phyloP scores from a whole-genome alignment of 1,140 invertebrate genomes.

The Drosophila carrolli region DNA sequence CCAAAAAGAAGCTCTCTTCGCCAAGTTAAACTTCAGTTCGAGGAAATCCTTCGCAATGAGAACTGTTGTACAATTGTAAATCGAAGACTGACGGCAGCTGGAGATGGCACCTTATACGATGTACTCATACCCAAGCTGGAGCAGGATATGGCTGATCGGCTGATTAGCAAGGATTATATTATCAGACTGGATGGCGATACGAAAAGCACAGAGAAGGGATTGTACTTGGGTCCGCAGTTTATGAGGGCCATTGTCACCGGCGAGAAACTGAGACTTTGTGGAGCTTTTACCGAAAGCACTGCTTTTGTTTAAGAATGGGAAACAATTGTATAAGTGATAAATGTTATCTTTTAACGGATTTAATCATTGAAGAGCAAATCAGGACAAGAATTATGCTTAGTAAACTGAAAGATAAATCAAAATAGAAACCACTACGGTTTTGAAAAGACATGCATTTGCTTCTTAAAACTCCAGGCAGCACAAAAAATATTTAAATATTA shows the following conservation, averaged over 20 bases:
- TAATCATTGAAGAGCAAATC: not conserved
- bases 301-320: conserved; percentile 59
- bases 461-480: conserved; percentile 9
- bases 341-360: too few species aligned
- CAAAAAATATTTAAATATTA: not conserved
- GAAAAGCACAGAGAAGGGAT: conserved; percentile 46
- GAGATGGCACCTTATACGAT: conserved; percentile 53
- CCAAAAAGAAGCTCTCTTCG: conserved; percentile 26
- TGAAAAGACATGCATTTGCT: not conserved
- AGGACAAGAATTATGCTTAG: not conserved
- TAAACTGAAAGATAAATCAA: not conserved
- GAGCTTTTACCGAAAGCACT: conserved; percentile 82
- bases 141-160: conserved; percentile 55
- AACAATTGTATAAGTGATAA: too few species aligned
- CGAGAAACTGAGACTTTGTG: conserved; percentile 77
- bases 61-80: conserved; percentile 69
- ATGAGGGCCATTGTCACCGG: conserved; percentile 77
- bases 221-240: conserved; percentile 78
- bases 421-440: not conserved
- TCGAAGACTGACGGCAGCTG: conserved; percentile 41
- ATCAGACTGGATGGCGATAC: conserved; percentile 68
- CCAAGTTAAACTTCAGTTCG: conserved; percentile 64
- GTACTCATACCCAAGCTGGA: conserved; percentile 57
- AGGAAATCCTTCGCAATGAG: conserved; percentile 63
- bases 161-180: conserved; percentile 79